These are phyloP conservation scores for Mesorhabditis belari DNA, from an alignment of 2,888 invertebrate species.

Conservation along the genomic window DNA sequence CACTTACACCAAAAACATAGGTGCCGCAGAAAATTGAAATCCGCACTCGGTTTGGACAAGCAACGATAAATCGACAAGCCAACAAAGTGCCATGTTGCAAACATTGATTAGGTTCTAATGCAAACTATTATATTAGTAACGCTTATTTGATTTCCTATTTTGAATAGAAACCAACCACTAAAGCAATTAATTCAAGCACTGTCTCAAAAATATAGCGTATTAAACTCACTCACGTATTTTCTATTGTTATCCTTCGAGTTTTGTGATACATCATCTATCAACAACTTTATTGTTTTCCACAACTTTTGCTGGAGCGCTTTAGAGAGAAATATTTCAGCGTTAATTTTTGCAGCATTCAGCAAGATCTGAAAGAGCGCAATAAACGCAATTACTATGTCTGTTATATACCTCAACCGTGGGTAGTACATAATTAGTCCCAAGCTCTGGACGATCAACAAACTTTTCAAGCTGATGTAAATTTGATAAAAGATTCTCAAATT, in stretches of 20 bases:
- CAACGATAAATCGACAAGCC: neutral
- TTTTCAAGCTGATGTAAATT: neutral
- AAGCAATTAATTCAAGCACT: no score
- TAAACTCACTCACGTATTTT: neutral
- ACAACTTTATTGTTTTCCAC: slow-evolving; percentile 12
- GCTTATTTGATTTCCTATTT: no score
- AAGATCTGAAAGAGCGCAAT: no score
- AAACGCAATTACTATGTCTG: neutral
- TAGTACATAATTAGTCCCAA: no score
- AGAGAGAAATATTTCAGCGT: neutral
- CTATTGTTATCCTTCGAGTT: neutral
- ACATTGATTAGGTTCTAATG: neutral
- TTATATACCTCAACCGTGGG: neutral
- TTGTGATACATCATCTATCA: slow-evolving; percentile 9
- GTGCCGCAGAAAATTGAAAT: neutral
- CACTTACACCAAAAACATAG: neutral
- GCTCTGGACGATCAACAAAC: no score
- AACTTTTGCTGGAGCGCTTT: slow-evolving; percentile 1
- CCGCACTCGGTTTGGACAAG: neutral
- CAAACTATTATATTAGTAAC: no score
- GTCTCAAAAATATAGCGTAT: no score
- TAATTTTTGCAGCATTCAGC: neutral
- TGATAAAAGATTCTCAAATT: no score
- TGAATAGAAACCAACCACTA: no score
- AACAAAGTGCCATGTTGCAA: neutral